Conservation (phyloP, 2,113 vertebrate species). For the Engystomops pustulosus region DNA sequence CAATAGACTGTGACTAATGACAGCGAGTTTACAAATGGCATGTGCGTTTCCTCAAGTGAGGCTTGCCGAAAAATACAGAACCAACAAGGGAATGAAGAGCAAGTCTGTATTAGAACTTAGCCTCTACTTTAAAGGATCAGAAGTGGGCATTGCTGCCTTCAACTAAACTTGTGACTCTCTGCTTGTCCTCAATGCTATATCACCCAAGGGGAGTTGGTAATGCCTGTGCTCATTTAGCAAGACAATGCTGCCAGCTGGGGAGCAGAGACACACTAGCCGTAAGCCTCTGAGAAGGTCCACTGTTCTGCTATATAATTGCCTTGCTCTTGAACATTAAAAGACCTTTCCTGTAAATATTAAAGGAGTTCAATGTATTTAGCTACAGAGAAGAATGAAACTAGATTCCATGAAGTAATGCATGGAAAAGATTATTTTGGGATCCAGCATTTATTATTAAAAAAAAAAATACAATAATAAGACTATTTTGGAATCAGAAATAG, state of each 20-base stretch:
- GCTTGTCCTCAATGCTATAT: slow-evolving; percentile 21
- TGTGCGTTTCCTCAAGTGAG: slow-evolving; percentile 39
- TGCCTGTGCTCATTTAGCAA: slow-evolving; percentile 27
- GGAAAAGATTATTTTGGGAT: neutral
- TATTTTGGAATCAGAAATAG: no score
- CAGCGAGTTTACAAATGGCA: slow-evolving; percentile 27
- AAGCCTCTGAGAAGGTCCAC: neutral
- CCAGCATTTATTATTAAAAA: no score
- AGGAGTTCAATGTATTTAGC: neutral
- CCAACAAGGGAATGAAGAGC: slow-evolving; percentile 63
- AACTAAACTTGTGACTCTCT: slow-evolving; percentile 32
- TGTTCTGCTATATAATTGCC: neutral
- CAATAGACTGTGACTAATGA: slow-evolving; percentile 38
- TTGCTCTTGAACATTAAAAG: neutral
- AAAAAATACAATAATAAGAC: no score
- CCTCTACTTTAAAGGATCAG: slow-evolving; percentile 76
- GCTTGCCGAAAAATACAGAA: slow-evolving; percentile 10
- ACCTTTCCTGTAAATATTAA: neutral
- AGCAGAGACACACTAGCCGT: neutral
- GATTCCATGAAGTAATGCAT: neutral
- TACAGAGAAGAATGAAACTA: neutral
- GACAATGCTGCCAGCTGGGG: neutral
- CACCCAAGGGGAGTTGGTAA: slow-evolving; percentile 10
- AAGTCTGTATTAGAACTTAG: slow-evolving; percentile 69
- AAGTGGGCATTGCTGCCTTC: slow-evolving; percentile 74